phyloP scores from a whole-genome alignment of 92 coral and sea anemone genomes.

The Micromussa lordhowensis region DNA sequence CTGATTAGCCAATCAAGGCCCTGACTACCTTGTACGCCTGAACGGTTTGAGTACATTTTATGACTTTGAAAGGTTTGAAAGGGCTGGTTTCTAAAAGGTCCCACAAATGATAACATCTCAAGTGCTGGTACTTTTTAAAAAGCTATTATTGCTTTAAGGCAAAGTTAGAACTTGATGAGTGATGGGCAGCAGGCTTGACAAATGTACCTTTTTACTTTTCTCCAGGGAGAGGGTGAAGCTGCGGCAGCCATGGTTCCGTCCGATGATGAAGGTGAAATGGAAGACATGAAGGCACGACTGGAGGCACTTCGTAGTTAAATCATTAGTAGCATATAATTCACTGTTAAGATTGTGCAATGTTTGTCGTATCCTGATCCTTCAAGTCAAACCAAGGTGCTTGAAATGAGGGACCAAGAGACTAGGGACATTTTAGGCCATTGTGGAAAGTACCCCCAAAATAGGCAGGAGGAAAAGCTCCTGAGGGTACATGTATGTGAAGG shows the following conservation, averaged over 20 bases:
- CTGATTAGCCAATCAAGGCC: too few relatives aligned
- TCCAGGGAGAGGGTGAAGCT: conserved; percentile 67
- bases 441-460: neutral
- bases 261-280: conserved; percentile 85
- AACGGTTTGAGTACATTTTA: too few relatives aligned
- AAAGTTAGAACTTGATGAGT: neutral
- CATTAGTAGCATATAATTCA: neutral
- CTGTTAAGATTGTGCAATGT: neutral
- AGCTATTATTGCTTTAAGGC: neutral
- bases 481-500: neutral
- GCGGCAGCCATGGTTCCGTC: conserved; percentile 75
- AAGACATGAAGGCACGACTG: conserved; percentile 84
- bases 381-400: neutral
- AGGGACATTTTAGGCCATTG: neutral
- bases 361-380: neutral
- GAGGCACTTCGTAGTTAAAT: conserved; percentile 80
- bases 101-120: too few relatives aligned
- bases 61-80: too few relatives aligned
- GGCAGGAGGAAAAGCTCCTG: neutral
- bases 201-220: neutral
- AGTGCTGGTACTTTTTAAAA: too few relatives aligned
- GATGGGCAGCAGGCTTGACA: neutral
- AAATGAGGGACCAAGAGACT: neutral
- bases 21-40: too few relatives aligned
- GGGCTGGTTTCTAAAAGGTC: too few relatives aligned